Percentiles rank a stretch among this genome's conserved stretches.
These are phyloP conservation scores for Thaumatotibia leucotreta DNA, from an alignment of 1,140 invertebrate genomes.

Conservation along the genomic window DNA sequence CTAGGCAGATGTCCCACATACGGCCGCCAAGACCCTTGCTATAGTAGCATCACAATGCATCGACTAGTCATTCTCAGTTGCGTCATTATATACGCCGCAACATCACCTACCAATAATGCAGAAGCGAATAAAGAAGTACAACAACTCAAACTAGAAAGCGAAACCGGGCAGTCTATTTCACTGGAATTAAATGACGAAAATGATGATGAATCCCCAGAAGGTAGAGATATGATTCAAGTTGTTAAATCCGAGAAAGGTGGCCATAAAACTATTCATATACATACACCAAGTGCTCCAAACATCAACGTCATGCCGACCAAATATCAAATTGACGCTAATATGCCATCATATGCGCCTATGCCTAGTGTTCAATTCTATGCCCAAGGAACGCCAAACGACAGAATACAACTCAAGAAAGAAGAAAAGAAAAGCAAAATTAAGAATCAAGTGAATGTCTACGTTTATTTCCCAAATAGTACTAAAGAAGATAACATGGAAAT, in stretches of 20 bases:
- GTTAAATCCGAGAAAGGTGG: neutral
- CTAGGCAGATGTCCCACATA: neutral
- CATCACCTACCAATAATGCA: neutral
- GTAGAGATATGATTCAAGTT: neutral
- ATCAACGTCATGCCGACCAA: neutral
- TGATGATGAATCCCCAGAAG: neutral
- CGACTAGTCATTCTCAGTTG: neutral
- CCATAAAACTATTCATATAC: neutral
- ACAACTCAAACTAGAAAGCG: neutral
- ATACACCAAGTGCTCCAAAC: neutral
- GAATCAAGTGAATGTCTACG: neutral
- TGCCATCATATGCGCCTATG: neutral
- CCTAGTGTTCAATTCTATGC: neutral
- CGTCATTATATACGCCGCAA: neutral
- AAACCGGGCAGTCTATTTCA: neutral
- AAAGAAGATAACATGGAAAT: neutral
- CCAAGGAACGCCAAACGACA: neutral
- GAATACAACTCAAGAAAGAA: neutral
- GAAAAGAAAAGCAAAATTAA: neutral
- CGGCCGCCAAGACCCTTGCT: neutral
- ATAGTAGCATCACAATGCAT: neutral
- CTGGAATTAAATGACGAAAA: neutral
- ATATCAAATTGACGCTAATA: neutral
- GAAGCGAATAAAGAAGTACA: neutral
- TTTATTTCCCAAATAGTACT: neutral